Base-by-base conservation (phyloP, 1,140 invertebrate species). In the Saccostrea echinata region DNA sequence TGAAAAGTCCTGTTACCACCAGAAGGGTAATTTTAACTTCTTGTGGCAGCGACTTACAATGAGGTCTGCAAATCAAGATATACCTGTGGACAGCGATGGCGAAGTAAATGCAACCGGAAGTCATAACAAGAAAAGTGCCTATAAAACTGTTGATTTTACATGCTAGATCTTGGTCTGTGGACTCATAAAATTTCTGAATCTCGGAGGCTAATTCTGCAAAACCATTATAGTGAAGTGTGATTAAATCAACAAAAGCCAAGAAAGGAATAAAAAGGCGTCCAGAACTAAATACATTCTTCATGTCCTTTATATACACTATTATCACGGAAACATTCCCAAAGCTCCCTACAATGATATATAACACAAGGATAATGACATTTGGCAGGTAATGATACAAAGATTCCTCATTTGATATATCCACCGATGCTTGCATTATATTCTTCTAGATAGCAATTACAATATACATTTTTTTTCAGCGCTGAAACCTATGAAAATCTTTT, bases 231-330 rank as follows among this genome's bases (percentile, higher is more conserved):
- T 11, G 2, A 12, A 76, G 68, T 30, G 68, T 76, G 11, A 76
- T 33, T 13, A 76, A 9, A 33, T 76, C 68, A 76, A 13, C 30
- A 30, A 76, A 76, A 76, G 68, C 68, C 16, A 76, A 1, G 16
- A 76, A 76, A 0, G 68, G 68, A 2, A 76, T 76, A 27, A 76
- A 76, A 16, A 76, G 30, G 3, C 68, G 11, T 13, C 68, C 68
- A 33, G 68, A 76, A 30, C 27, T 33, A 30, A 76, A 76, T 2
- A 76, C 68, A 76, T 76, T 76, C 27, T 76, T 76, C 68, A 76
- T 76, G 68, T 76, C 68, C 18, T 12, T 30, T 4, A 76, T 0
- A 9, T 76, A 76, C 27, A 76, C 27, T 33, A 76, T 33, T 4
- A 76, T 9, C 16, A 76, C 68, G 16, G 68, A 33, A 30, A 76